Evolutionary conservation across 2,113 vertebrate genomes (phyloP), one percentile per base, ranked within the genome.

Genomic region (Anser brachyrhynchus): DNA sequence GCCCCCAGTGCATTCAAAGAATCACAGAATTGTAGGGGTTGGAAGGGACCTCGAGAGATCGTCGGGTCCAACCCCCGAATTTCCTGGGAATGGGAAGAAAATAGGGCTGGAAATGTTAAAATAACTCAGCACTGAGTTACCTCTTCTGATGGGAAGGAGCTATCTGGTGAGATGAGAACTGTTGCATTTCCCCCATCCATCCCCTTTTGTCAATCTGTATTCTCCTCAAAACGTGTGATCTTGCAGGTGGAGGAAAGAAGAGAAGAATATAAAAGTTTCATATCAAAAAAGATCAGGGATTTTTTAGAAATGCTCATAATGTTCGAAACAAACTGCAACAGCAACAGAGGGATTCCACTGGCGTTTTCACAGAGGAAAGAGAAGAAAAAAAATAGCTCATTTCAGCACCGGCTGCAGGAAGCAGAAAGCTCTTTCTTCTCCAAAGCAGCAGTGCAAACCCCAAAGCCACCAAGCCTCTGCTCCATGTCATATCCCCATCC

Each of bases 281-380:
- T 71, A 78, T 59, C 23, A 51, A 64, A 88, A 84, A 55, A 4
- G 23, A 29, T 88, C 5, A 59, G 73, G 87, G 67, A 51, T 59
- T 79, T 89, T 85, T 70, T 3, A 0, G 79, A 94, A 95, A 62
- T 8, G 26, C 54, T 83, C 67, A 8, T 21, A 79, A 62, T 17
- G 59, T 89, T 83, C 39, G 72, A 94, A 90, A 91, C 72, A 90
- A 94, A 90, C 67, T 76, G 62, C 79, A 93, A 88, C 59, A 70
- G 72, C 85, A 70, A 61, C 58, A 2, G 22, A 86, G 88, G 85
- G 85, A 93, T 92, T 93, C 88, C 88, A 67, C 22, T 35, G 64
- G 35, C 29, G 92, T 21, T 83, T 82, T 71, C 14, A 0, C 21
- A 7, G 35, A 84, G 89, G 15, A 1, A 13, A 14, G 17, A 11